Evolutionary conservation across 2,888 invertebrate species (phyloP).

Genomic region (Watsonalla cultraria): DNA sequence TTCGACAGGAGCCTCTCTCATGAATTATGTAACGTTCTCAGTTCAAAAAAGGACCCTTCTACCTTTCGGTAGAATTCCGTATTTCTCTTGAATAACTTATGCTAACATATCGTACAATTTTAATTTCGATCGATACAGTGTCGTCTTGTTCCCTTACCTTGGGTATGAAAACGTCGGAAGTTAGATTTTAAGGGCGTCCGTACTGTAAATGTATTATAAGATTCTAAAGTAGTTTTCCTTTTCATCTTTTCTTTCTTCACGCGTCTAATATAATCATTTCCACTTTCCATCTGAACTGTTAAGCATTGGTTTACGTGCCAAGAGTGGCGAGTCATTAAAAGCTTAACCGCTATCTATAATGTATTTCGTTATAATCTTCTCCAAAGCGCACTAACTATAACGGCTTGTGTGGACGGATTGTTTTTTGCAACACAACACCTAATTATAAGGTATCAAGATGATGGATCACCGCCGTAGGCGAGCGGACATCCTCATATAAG

Average conservation of each 20-base stretch:
- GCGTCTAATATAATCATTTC: too few relatives aligned
- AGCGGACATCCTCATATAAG: constrained; percentile 70
- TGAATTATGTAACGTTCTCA: constrained; percentile 48
- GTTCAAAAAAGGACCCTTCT: constrained; percentile 42
- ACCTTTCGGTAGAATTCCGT: constrained; percentile 61
- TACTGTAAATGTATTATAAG: too few relatives aligned
- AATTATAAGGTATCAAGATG: constrained; percentile 27
- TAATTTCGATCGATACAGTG: constrained; percentile 48
- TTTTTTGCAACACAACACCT: constrained; percentile 16
- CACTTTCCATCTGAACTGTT: too few relatives aligned
- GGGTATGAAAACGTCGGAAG: background rate
- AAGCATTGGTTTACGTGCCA: too few relatives aligned
- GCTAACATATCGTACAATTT: constrained; percentile 53
- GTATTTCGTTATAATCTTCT: too few relatives aligned
- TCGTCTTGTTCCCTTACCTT: background rate
- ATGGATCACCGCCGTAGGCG: constrained; percentile 50
- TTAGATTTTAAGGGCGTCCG: too few relatives aligned
- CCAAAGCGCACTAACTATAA: background rate
- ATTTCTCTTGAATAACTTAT: constrained; percentile 70
- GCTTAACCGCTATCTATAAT: too few relatives aligned
- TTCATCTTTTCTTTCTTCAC: too few relatives aligned
- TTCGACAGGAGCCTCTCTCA: constrained; percentile 23
- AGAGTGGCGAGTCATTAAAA: too few relatives aligned
- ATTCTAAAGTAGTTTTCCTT: too few relatives aligned
- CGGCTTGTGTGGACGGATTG: constrained; percentile 2